Evolutionary conservation across 1,140 invertebrate genomes (phyloP).

Genomic region (Hesperophylax magnus): DNA sequence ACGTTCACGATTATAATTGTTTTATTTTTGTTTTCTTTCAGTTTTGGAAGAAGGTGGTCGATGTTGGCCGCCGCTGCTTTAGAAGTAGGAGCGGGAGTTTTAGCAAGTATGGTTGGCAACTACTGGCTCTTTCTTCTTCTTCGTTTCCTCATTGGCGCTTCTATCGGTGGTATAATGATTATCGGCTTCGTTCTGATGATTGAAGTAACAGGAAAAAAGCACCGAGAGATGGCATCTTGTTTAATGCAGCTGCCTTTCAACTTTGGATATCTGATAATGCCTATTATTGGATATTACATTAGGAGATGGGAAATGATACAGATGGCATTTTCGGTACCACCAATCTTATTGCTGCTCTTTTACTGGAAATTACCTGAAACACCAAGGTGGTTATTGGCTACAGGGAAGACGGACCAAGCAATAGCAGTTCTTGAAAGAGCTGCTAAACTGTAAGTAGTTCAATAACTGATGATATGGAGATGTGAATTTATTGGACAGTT

Average conservation of each 20-base stretch:
- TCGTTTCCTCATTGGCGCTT: slow-evolving; percentile 69
- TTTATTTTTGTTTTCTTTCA: slow-evolving; percentile 7
- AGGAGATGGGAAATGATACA: slow-evolving; percentile 61
- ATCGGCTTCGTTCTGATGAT: slow-evolving; percentile 67
- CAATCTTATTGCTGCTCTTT: slow-evolving; percentile 59
- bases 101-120: slow-evolving; percentile 70
- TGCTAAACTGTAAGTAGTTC: slow-evolving; percentile 61
- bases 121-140: slow-evolving; percentile 71
- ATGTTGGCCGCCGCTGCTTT: slow-evolving; percentile 59
- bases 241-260: slow-evolving; percentile 69
- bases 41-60: background rate
- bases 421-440: slow-evolving; percentile 61
- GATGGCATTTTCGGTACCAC: slow-evolving; percentile 58
- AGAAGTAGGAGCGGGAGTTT: slow-evolving; percentile 69
- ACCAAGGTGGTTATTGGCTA: slow-evolving; percentile 69
- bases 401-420: slow-evolving; percentile 70
- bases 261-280: slow-evolving; percentile 63
- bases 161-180: slow-evolving; percentile 70
- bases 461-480: too few relatives aligned
- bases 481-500: too few relatives aligned
- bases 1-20: background rate
- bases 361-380: slow-evolving; percentile 69
- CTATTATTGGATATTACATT: slow-evolving; percentile 65
- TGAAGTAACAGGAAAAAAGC: slow-evolving; percentile 60
- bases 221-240: slow-evolving; percentile 69